Percentiles rank a stretch among this genome's conserved stretches.
phyloP scores from a whole-genome alignment of 2,113 vertebrate genomes.

The Ochotona curzoniae region DNA sequence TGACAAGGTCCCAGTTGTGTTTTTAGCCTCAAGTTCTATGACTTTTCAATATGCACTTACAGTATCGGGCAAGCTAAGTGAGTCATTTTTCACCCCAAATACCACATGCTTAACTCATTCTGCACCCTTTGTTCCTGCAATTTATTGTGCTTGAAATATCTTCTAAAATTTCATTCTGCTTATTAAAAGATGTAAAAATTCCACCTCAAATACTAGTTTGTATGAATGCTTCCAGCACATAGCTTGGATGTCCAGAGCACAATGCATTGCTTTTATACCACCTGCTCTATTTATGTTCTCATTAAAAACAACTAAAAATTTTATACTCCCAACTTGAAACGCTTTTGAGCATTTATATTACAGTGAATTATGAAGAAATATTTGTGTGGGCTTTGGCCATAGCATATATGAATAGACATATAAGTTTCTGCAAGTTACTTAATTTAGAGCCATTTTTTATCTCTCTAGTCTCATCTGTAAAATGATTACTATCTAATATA shows the following conservation, averaged over 20 bases:
- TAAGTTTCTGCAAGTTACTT: neutral
- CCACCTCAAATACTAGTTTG: neutral
- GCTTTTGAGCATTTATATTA: neutral
- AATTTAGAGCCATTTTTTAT: conserved; percentile 34
- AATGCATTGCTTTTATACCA: neutral
- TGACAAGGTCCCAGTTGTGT: neutral
- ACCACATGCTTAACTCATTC: neutral
- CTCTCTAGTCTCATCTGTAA: neutral
- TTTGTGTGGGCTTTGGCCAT: neutral
- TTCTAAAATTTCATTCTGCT: conserved; percentile 2
- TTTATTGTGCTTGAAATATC: neutral
- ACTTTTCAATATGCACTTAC: neutral
- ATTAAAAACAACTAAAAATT: conserved; percentile 17
- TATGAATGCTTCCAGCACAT: neutral
- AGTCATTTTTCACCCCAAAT: conserved; percentile 2
- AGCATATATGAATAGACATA: neutral
- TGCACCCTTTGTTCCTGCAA: neutral
- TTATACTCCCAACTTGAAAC: neutral
- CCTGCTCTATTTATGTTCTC: neutral
- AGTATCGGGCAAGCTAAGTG: conserved; percentile 8
- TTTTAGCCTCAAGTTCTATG: conserved; percentile 14
- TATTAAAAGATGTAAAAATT: conserved; percentile 10
- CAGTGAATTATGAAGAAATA: neutral
- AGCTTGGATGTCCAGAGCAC: neutral
- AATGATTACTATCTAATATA: neutral